Evolutionary conservation across 1,140 invertebrate genomes (phyloP), one percentile per base, ranked within the genome.

Genomic region (Laupala kohalensis): DNA sequence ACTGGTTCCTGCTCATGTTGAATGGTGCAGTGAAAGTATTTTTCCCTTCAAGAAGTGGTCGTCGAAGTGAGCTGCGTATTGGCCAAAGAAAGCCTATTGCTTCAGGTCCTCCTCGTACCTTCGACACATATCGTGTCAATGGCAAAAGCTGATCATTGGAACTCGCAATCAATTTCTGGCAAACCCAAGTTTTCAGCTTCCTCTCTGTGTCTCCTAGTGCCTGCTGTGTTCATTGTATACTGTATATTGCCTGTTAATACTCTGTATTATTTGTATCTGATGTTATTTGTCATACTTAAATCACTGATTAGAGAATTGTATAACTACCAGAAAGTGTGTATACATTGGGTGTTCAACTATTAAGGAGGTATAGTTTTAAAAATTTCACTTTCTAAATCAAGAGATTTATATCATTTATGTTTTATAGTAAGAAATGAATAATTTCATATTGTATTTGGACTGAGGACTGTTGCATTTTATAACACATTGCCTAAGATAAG

Each of bases 1-100:
- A 74, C 66, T 74, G 74, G 74, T 74, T 74, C 68, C 23, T 28
- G n/a, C 28, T 74, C 15, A 74, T 74, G 74, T 15, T 73, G 5
- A 25, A 69, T 28, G 74, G 74, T 24, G 74, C 74, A 27, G 28
- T 71, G 3, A 73, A 71, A 24, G 67, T 74, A 26, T 68, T 74
- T 27, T 12, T 19, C 27, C 67, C 37, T 13, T 53, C 37, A 13
- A 19, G 9, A 53, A 13, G 9, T 53, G 37, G 37, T 19, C 37
- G 37, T 53, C 9, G 37, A 9, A 9, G 19, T 53, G 37, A n/a
- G n/a, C n/a, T n/a, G n/a, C n/a, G n/a, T n/a, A n/a, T 9, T 13
- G 37, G 37, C 37, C 9, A 19, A 9, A 53, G 37, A 53, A 19
- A 9, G 9, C 37, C 9, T 9, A 53, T 53, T 53, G 37, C 37